These are phyloP conservation scores for Diprion similis DNA, from an alignment of 1,140 invertebrate species.

Conservation along the genomic window DNA sequence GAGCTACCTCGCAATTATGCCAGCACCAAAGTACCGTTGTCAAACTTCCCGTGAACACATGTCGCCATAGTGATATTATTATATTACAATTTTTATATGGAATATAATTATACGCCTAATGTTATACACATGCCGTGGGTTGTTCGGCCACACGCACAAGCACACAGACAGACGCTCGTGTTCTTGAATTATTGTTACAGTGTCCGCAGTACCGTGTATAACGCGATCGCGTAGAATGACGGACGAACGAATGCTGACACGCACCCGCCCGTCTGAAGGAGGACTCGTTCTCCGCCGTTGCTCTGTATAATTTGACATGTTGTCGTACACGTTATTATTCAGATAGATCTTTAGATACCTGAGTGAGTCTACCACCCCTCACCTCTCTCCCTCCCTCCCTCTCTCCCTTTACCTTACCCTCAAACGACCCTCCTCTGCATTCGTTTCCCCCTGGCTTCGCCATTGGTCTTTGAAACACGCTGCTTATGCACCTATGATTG, in stretches of 20 bases:
- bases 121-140: conserved; percentile 33
- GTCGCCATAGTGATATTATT: conserved; percentile 36
- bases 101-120: conserved; percentile 2
- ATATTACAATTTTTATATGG: background rate
- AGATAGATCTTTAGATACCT: conserved; percentile 60
- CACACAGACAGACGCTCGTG: too few species aligned
- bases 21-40: conserved; percentile 44
- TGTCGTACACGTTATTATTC: conserved; percentile 64
- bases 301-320: conserved; percentile 63
- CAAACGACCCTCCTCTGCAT: background rate
- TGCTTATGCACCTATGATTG: too few species aligned
- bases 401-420: conserved; percentile 32
- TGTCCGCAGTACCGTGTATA: too few species aligned
- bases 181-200: too few species aligned
- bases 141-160: conserved; percentile 20
- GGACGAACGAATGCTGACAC: background rate
- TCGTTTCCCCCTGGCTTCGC: background rate
- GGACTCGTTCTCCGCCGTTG: conserved; percentile 15
- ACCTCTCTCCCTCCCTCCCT: conserved; percentile 22
- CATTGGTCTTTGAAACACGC: background rate
- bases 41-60: conserved; percentile 46
- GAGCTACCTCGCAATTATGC: conserved; percentile 45
- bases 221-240: too few species aligned
- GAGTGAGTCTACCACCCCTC: conserved; percentile 33
- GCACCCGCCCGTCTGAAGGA: background rate